phyloP scores from a whole-genome alignment of 1,140 invertebrate genomes.

The Oryctes rhinoceros region DNA sequence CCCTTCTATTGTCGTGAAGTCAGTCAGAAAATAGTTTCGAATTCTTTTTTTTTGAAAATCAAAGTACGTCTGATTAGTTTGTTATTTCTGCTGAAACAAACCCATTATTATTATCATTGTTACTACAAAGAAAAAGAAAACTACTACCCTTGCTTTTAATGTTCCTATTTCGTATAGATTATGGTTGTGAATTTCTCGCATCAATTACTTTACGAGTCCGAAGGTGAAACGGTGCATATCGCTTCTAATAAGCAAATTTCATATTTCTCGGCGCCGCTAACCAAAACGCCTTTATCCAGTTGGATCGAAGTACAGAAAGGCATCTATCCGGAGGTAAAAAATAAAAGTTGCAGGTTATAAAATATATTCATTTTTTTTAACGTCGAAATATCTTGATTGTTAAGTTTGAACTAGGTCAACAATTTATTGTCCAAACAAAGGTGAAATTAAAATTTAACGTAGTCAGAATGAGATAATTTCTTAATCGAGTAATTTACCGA shows the following conservation, averaged over 20 bases:
- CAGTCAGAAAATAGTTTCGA: too few species aligned
- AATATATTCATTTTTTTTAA: too few species aligned
- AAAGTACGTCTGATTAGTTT: too few species aligned
- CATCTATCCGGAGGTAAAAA: conserved; percentile 70
- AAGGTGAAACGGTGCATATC: conserved; percentile 1
- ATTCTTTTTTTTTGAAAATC: neutral
- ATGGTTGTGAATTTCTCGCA: neutral
- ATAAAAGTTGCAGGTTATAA: neutral
- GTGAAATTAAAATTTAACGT: too few species aligned
- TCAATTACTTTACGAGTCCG: neutral
- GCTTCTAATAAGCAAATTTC: neutral
- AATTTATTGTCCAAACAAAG: too few species aligned
- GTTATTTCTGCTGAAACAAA: neutral
- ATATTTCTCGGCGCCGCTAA: conserved; percentile 59
- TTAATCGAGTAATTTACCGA: too few species aligned
- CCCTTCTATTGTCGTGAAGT: too few species aligned
- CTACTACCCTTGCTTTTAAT: neutral
- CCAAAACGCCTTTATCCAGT: conserved; percentile 70
- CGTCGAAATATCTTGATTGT: too few species aligned
- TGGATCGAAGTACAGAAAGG: conserved; percentile 83
- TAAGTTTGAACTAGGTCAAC: too few species aligned
- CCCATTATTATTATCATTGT: too few species aligned
- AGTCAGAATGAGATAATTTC: too few species aligned
- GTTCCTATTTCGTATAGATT: neutral
- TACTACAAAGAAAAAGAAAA: too few species aligned